Evolutionary conservation across 1,140 invertebrate species (phyloP), one percentile per base, ranked within the genome.

Genomic region (Drosophila tristis): DNA sequence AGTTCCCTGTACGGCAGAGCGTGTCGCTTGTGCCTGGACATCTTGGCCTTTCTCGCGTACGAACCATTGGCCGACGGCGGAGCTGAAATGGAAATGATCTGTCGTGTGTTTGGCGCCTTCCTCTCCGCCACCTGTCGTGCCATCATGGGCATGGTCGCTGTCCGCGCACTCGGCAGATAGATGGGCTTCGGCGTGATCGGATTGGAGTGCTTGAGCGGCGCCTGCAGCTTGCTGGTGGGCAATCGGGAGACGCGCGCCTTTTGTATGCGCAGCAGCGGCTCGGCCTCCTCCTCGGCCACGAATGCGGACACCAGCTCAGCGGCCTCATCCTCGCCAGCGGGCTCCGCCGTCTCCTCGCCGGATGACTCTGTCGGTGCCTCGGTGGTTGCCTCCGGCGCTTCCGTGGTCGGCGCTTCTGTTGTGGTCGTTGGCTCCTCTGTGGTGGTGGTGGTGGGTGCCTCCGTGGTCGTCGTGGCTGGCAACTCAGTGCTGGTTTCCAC

Each of bases 301-400:
- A 84, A 90, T 0, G 90, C 72, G 2, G 90, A 84, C 0, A 91
- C 82, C 20, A 91, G 44, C 26, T 91, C 90, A 4, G 90, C 90
- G 0, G 73, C 90, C 43, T 91, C 90, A 44, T 90, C 75, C 5
- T 78, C 84, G 23, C 43, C 78, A n/a, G 74, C 78, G 0, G 62
- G 53, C 7, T 53, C 64, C 1, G 71, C 68, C 0, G 59, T 44
- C 44, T 73, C 55, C 43, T 75, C 80, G 0, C 45, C 72, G 0
- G 77, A 71, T 20, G 53, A 45, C 1, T 59, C 26, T 2, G 74
- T 53, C 5, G 74, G 70, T 16, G 68, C 39, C 35, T 89, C 79
- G 2, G 68, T 59, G n/a, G 60, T 70, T 53, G 75, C 55, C n/a
- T 73, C 61, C n/a, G 78, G 51, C 11, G 80, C 79, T 6, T 78